phyloP scores from a whole-genome alignment of 2,888 invertebrate species.

The Hedya salicella region DNA sequence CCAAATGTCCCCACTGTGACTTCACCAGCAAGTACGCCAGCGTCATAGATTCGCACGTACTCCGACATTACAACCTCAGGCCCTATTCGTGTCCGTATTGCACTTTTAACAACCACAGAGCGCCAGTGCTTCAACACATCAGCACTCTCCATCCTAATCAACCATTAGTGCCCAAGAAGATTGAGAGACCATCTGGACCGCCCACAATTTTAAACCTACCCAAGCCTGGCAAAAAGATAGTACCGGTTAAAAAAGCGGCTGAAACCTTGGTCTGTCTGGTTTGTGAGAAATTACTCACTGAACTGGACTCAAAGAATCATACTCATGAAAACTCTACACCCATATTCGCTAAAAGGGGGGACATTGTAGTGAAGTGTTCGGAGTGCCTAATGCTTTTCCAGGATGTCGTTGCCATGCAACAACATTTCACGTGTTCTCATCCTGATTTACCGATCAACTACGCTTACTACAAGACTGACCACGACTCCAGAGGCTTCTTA shows the following conservation, averaged over 20 bases:
- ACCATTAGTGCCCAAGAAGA: constrained; percentile 45
- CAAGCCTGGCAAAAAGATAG: constrained; percentile 42
- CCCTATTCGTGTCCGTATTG: constrained; percentile 77
- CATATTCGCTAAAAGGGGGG: constrained; percentile 64
- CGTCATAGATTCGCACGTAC: constrained; percentile 69
- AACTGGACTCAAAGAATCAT: constrained; percentile 54
- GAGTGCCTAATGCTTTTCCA: constrained; percentile 67
- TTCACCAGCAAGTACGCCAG: constrained; percentile 50
- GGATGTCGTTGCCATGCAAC: constrained; percentile 58
- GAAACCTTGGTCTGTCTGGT: constrained; percentile 60
- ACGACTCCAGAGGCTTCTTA: constrained; percentile 52
- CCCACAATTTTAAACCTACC: constrained; percentile 42
- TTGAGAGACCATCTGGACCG: constrained; percentile 51
- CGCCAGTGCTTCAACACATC: constrained; percentile 62
- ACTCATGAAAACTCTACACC: constrained; percentile 55
- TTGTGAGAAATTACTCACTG: constrained; percentile 61
- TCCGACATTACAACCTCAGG: constrained; percentile 76
- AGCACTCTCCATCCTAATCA: constrained; percentile 57
- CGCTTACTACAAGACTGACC: constrained; percentile 57
- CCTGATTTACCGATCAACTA: constrained; percentile 57
- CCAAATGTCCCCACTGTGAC: constrained; percentile 65
- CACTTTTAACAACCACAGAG: constrained; percentile 56
- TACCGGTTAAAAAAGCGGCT: constrained; percentile 9
- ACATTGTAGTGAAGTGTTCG: constrained; percentile 75
- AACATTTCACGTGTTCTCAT: constrained; percentile 67